Evolutionary conservation across 2,888 invertebrate species (phyloP).

Genomic region (Protula sp.): DNA sequence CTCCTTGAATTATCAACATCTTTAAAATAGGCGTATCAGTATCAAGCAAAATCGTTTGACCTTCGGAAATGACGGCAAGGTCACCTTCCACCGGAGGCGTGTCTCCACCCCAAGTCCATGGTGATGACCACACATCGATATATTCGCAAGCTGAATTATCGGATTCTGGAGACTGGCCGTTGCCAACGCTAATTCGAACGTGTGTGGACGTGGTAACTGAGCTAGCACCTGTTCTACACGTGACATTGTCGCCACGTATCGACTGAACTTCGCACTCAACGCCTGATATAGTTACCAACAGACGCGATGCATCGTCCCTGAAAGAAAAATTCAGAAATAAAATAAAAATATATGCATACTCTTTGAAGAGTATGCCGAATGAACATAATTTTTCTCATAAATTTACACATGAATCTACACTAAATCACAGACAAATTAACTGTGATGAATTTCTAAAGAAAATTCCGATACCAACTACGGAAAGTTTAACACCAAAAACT

Average conservation of each 20-base stretch:
- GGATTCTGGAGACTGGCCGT: constrained; percentile 4
- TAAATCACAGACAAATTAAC: no score
- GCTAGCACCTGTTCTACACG: constrained; percentile 13
- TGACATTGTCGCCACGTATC: constrained; percentile 7
- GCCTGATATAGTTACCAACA: constrained; percentile 22
- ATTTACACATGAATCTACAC: no score
- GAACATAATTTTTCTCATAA: no score
- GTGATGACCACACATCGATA: constrained; percentile 46
- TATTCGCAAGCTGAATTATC: constrained; percentile 34
- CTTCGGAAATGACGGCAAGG: constrained; percentile 38
- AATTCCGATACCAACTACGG: no score
- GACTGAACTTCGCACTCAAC: constrained; percentile 20
- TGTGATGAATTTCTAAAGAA: no score
- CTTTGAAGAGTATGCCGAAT: no score
- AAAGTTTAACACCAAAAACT: no score
- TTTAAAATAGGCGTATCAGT: constrained; percentile 37
- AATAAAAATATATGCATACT: no score
- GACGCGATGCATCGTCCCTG: no score
- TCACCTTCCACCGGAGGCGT: constrained; percentile 37
- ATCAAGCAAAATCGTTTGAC: constrained; percentile 43
- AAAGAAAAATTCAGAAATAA: no score
- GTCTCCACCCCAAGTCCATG: constrained; percentile 38
- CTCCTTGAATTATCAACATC: constrained; percentile 47
- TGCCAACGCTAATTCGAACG: constrained; percentile 2
- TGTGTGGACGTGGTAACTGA: constrained; percentile 9